A percentile compares a stretch with the other conserved stretches of the same genome.
These are phyloP conservation scores for Epinotia nisella DNA, from an alignment of 2,888 invertebrate species.

Conservation along the genomic window DNA sequence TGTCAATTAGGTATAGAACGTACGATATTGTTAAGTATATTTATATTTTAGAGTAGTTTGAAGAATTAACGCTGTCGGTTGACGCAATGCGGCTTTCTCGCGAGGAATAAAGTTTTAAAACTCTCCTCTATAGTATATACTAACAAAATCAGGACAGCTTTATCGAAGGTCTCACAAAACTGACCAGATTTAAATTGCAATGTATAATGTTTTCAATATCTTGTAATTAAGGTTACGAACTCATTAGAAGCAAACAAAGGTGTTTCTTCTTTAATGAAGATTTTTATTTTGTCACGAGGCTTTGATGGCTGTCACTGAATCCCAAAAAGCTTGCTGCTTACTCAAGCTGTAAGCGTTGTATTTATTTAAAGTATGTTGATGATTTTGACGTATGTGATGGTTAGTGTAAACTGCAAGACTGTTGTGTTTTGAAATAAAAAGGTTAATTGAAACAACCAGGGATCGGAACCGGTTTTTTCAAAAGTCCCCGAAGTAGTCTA, in stretches of 20 bases:
- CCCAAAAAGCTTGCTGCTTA: constrained; percentile 4
- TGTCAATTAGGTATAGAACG: too few relatives aligned
- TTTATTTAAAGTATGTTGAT: neutral
- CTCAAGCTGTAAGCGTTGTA: neutral
- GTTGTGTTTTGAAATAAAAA: neutral
- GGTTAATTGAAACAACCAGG: too few relatives aligned
- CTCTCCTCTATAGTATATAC: neutral
- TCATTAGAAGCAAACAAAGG: constrained; percentile 8
- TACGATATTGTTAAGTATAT: neutral
- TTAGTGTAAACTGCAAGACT: neutral
- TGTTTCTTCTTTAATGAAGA: constrained; percentile 13
- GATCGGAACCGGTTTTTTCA: too few relatives aligned
- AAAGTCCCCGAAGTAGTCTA: too few relatives aligned
- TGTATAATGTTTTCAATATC: neutral
- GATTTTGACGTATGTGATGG: neutral
- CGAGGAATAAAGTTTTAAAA: constrained; percentile 24
- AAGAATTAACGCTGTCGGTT: constrained; percentile 20
- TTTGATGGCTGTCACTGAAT: neutral
- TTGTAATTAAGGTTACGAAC: constrained; percentile 12
- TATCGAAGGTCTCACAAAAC: neutral
- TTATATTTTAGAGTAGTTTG: constrained; percentile 29
- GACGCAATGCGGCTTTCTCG: constrained; percentile 38
- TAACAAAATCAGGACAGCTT: neutral
- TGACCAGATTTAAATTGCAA: neutral
- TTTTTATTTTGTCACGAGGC: constrained; percentile 16